Percentiles rank a stretch among this genome's conserved stretches.
Conservation (phyloP, 2,113 vertebrate genomes). For the Baryphthengus martii region DNA sequence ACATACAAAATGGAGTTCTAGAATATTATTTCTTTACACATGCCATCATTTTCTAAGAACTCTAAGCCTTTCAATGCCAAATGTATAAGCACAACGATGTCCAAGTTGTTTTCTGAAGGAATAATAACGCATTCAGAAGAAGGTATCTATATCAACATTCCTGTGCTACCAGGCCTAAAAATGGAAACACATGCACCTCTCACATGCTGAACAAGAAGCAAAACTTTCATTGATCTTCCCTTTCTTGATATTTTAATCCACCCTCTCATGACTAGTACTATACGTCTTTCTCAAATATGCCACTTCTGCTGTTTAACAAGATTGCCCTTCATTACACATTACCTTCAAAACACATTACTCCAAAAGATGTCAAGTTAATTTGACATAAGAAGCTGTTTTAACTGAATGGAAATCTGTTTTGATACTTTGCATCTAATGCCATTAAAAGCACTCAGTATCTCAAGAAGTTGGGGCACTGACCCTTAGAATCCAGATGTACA, state of each 20-base stretch:
- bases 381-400: slow-evolving; percentile 6
- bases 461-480: neutral
- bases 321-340: slow-evolving; percentile 39
- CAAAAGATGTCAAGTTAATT: neutral
- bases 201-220: neutral
- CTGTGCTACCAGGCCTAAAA: neutral
- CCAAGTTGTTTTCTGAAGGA: neutral
- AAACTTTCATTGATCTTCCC: neutral
- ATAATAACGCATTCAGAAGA: neutral
- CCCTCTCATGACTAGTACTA: neutral
- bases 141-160: neutral
- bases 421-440: neutral
- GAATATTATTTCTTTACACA: neutral
- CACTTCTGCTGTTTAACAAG: neutral
- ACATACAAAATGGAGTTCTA: neutral
- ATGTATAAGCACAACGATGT: neutral
- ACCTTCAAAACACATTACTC: neutral
- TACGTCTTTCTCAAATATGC: neutral
- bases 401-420: slow-evolving; percentile 41
- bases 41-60: neutral
- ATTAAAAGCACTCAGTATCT: neutral
- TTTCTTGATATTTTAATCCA: neutral
- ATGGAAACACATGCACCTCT: neutral
- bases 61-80: neutral
- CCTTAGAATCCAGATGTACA: slow-evolving; percentile 12